These are phyloP conservation scores for Pavo muticus DNA, from an alignment of 2,113 vertebrate species.

Conservation along the genomic window DNA sequence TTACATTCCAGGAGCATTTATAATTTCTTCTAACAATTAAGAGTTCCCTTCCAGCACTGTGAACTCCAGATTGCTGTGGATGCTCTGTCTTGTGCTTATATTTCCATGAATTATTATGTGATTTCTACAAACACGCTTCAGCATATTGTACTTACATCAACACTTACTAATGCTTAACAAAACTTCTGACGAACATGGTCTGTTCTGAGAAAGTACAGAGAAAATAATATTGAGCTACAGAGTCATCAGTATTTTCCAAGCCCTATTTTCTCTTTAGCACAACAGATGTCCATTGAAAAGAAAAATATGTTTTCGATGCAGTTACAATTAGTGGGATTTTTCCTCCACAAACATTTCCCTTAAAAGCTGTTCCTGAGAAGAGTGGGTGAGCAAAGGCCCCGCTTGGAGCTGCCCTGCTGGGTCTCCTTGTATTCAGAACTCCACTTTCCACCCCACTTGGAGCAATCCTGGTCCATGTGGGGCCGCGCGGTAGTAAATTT, in stretches of 20 bases:
- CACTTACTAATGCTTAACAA: constrained; percentile 17
- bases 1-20: background rate
- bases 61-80: background rate
- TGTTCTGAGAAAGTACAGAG: constrained; percentile 3
- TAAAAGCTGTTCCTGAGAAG: constrained; percentile 7
- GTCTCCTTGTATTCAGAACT: background rate
- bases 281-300: constrained; percentile 49
- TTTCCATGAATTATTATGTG: constrained; percentile 2
- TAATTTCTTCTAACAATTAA: background rate
- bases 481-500: background rate
- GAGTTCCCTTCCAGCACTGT: background rate
- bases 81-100: constrained; percentile 5
- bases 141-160: constrained; percentile 26
- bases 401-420: background rate
- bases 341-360: background rate
- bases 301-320: constrained; percentile 41
- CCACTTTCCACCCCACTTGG: background rate
- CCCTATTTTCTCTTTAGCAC: constrained; percentile 20
- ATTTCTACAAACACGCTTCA: constrained; percentile 16
- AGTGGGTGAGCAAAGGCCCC: background rate
- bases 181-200: constrained; percentile 30
- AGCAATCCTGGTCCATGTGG: background rate
- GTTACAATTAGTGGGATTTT: constrained; percentile 3
- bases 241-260: constrained; percentile 25
- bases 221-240: constrained; percentile 15